Evolutionary conservation across 2,797 vertebrate genomes (phyloP), one percentile per base, ranked within the genome.

Genomic region (Euthynnus affinis): DNA sequence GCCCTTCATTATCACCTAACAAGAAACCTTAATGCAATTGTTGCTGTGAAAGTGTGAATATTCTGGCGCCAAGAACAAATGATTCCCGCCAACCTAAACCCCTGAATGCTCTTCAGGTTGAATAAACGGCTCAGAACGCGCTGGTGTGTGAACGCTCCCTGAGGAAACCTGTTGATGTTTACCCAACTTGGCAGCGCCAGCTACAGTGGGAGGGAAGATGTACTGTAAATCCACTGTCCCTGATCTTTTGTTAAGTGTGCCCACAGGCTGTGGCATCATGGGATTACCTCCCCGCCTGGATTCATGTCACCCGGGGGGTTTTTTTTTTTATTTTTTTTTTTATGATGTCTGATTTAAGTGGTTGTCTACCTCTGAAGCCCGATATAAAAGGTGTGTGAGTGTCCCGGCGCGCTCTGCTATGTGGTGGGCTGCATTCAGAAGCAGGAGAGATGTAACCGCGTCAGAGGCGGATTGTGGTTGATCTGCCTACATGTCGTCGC

Each of bases 401-500:
- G 69, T 74, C 73, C n/a, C 55, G 0, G 57, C 9, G 12, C 18
- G 48, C n/a, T 0, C 23, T 20, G n/a, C 2, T 53, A 5, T 42
- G 44, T 46, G 46, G 69, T 74, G 73, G 53, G 74, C 75, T 71
- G 58, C 52, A 9, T 63, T 65, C 27, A 51, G 34, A 44, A 22
- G 8, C 63, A 61, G 74, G 25, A 55, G 34, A 49, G 23, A 63
- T 32, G 29, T 32, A 32, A 32, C 12, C 29, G 5, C 20, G 46
- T 20, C 27, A 66, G 77, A 15, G 64, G 70, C 49, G 9, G 42
- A 15, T 37, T 25, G 23, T 8, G 56, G 15, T 37, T 23, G 1
- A 70, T 72, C 80, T 75, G 64, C 70, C 56, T 25, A 74, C 71
- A 23, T 53, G 76, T 62, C 62, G 22, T 20, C 17, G 8, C 8